Conservation (phyloP, 2,797 vertebrate genomes). For the Hydrocynus forskahlii region DNA sequence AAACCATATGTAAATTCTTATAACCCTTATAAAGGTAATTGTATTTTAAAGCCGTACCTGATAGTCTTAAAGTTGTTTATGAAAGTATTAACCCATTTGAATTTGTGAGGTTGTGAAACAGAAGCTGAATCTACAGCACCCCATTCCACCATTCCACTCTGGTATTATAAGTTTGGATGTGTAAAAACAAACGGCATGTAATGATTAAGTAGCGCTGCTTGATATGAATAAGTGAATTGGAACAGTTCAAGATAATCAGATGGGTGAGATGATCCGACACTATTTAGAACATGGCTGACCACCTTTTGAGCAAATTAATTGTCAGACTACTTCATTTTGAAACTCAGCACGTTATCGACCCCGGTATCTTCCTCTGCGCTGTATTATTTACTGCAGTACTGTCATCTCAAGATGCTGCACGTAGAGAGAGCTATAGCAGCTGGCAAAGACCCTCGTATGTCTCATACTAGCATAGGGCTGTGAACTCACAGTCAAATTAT, state of each 20-base stretch:
- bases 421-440: not conserved
- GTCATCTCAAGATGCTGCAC: not conserved
- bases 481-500: not conserved
- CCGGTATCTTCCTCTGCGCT: constrained; percentile 2
- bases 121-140: not conserved
- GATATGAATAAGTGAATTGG: not conserved
- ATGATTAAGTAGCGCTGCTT: not conserved
- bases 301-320: constrained; percentile 1
- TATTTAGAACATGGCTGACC: not conserved
- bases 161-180: not conserved
- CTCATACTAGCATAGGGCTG: not conserved
- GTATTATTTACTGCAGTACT: constrained; percentile 12
- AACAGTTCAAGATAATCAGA: not conserved
- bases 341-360: not conserved
- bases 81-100: too few species aligned
- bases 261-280: not conserved
- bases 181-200: not conserved
- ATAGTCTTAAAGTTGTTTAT: too few species aligned
- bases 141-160: not conserved
- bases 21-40: too few species aligned
- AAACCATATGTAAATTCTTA: too few species aligned
- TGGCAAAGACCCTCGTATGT: not conserved
- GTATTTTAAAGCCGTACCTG: too few species aligned
- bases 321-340: not conserved
- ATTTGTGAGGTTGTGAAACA: too few species aligned